A percentile compares a stretch with the other conserved stretches of the same genome.
Conservation (phyloP, 1,140 invertebrate species). For the Temnothorax nylanderi region DNA sequence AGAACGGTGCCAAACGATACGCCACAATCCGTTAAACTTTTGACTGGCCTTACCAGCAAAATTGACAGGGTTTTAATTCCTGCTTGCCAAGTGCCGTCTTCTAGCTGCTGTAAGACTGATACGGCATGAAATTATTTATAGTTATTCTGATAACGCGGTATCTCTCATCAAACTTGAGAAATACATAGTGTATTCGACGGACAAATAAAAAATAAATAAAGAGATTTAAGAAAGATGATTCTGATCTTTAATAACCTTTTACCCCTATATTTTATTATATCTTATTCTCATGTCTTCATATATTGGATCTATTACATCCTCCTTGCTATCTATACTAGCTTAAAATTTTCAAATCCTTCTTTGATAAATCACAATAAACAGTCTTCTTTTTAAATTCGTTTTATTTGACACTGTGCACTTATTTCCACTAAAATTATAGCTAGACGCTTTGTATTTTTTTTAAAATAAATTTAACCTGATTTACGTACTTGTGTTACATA, state of each 20-base stretch:
- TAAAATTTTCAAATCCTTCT: background rate
- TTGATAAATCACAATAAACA: background rate
- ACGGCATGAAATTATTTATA: background rate
- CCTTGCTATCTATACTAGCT: background rate
- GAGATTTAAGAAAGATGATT: background rate
- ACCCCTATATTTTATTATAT: background rate
- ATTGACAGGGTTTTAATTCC: constrained; percentile 62
- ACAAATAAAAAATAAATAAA: constrained; percentile 25
- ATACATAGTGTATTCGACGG: background rate
- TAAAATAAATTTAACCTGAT: too few species aligned
- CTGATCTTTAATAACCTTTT: background rate
- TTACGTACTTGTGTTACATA: too few species aligned
- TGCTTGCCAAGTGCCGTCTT: constrained; percentile 11
- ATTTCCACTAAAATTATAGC: too few species aligned
- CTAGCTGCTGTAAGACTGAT: background rate
- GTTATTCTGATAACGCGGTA: background rate
- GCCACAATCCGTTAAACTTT: background rate
- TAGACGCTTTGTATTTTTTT: too few species aligned
- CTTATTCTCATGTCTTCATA: background rate
- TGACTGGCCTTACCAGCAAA: constrained; percentile 45
- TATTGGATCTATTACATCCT: background rate
- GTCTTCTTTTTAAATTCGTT: too few species aligned
- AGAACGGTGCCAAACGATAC: background rate
- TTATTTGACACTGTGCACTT: too few species aligned
- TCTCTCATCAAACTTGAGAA: background rate